A percentile compares a stretch with the other conserved stretches of the same genome.
phyloP scores from a whole-genome alignment of 1,140 invertebrate genomes.

The Leguminivora glycinivorella region DNA sequence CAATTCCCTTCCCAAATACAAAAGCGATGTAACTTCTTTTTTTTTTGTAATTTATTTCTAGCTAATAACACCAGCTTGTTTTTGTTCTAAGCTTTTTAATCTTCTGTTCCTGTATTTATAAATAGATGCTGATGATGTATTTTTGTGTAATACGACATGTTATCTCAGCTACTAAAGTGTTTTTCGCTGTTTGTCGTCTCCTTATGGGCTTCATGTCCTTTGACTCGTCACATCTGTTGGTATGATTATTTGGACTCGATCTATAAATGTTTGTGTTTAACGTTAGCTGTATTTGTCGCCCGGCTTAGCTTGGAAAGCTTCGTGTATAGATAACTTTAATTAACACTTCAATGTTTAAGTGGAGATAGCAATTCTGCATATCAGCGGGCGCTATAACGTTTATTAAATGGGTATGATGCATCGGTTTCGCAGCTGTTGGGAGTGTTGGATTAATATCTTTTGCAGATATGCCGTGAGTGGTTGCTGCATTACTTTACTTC shows the following conservation, averaged over 20 bases:
- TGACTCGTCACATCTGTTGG: slow-evolving; percentile 10
- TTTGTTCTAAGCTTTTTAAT: neutral
- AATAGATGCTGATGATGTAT: slow-evolving; percentile 12
- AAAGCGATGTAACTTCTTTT: neutral
- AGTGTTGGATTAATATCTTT: slow-evolving; percentile 21
- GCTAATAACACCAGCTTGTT: neutral
- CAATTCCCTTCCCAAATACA: too few relatives aligned
- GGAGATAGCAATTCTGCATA: slow-evolving; percentile 30
- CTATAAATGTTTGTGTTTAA: slow-evolving; percentile 59
- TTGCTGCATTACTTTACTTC: neutral
- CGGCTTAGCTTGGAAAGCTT: slow-evolving; percentile 40
- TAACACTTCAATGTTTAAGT: slow-evolving; percentile 53
- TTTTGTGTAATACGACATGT: slow-evolving; percentile 16
- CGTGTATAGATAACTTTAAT: slow-evolving; percentile 57
- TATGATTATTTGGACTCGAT: slow-evolving; percentile 9
- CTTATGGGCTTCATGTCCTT: slow-evolving; percentile 13
- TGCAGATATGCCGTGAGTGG: slow-evolving; percentile 1
- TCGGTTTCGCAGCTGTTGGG: slow-evolving; percentile 20
- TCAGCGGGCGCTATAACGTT: slow-evolving; percentile 32
- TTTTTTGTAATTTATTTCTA: neutral
- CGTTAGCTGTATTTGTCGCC: slow-evolving; percentile 47
- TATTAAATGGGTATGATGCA: slow-evolving; percentile 38
- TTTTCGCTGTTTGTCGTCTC: slow-evolving; percentile 21
- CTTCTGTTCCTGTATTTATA: neutral
- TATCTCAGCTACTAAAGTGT: slow-evolving; percentile 20